Conservation (phyloP, 2,888 invertebrate species). For the Platycheirus rosarum region DNA sequence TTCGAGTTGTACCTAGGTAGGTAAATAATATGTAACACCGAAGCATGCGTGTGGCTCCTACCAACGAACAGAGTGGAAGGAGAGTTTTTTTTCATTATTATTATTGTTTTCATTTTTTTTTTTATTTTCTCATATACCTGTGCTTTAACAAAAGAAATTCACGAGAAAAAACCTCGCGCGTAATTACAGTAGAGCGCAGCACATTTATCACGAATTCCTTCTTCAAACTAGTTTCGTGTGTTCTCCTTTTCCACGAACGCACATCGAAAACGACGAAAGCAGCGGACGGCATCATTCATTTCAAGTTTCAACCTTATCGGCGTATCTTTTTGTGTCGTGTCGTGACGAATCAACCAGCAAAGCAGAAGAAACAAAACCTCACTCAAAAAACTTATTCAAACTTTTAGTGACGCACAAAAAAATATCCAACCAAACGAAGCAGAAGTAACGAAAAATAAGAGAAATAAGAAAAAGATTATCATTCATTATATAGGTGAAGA, state of each 20-base stretch:
- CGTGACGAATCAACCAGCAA: slow-evolving; percentile 54
- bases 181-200: slow-evolving; percentile 62
- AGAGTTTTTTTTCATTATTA: slow-evolving; percentile 35
- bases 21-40: slow-evolving; percentile 27
- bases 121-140: background rate
- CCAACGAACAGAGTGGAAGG: slow-evolving; percentile 67
- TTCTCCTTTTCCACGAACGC: background rate
- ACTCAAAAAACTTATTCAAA: too few species aligned
- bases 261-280: background rate
- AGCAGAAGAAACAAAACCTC: slow-evolving; percentile 16
- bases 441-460: background rate
- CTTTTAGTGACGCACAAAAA: background rate
- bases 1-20: slow-evolving; percentile 34
- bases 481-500: too few species aligned
- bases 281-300: background rate
- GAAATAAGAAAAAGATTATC: background rate
- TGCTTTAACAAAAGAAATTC: background rate
- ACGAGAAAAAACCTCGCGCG: slow-evolving; percentile 30
- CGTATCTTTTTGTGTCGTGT: slow-evolving; percentile 53
- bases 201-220: slow-evolving; percentile 62
- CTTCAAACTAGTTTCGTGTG: slow-evolving; percentile 18
- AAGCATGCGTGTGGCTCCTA: slow-evolving; percentile 71
- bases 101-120: slow-evolving; percentile 14
- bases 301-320: too few species aligned
- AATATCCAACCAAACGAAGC: slow-evolving; percentile 5